Conservation (phyloP, 2,113 vertebrate genomes). For the Ophthalmolycus amberensis region DNA sequence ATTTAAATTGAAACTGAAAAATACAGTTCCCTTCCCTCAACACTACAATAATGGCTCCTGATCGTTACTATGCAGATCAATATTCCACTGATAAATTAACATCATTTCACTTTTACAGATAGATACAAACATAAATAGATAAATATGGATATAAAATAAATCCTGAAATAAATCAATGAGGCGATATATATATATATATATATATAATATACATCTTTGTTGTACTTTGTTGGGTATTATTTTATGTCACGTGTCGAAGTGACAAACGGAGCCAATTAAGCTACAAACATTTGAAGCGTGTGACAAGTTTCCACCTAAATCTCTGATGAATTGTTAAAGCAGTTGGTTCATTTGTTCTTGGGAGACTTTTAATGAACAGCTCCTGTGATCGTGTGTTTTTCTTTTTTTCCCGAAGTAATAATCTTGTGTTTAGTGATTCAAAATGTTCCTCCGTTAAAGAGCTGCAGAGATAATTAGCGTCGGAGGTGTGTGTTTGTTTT, state of each 20-base stretch:
- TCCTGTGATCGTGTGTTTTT: neutral
- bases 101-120: too few species aligned
- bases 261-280: neutral
- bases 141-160: too few species aligned
- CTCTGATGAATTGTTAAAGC: neutral
- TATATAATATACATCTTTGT: neutral
- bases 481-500: neutral
- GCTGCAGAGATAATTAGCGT: neutral
- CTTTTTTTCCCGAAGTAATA: neutral
- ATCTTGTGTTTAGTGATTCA: neutral
- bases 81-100: too few species aligned
- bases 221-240: neutral
- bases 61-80: too few species aligned
- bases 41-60: too few species aligned
- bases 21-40: too few species aligned
- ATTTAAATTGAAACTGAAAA: too few species aligned
- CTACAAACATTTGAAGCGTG: neutral
- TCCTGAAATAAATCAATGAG: too few species aligned
- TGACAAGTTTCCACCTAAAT: neutral
- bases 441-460: neutral
- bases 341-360: constrained; percentile 1
- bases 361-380: neutral
- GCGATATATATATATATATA: too few species aligned
- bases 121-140: too few species aligned
- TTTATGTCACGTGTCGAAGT: neutral